A percentile compares a stretch with the other conserved stretches of the same genome.
These are phyloP conservation scores for Lathronympha strigana DNA, from an alignment of 2,888 invertebrate species.

Conservation along the genomic window DNA sequence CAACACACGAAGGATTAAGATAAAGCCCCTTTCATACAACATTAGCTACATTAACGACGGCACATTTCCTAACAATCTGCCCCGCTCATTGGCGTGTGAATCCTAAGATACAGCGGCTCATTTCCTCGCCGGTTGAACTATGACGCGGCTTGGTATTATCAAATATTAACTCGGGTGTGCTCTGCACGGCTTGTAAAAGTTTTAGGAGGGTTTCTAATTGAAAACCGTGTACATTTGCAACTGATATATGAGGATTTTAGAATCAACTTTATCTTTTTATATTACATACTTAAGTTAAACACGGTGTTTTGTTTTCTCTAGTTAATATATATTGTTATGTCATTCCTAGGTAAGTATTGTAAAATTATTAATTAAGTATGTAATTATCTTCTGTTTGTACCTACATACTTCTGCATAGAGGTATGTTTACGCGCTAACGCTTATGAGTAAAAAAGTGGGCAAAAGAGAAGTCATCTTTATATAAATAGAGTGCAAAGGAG, in stretches of 20 bases:
- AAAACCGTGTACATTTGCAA: background rate
- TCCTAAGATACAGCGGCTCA: constrained; percentile 83
- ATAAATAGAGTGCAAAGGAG: no score
- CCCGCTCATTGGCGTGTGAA: constrained; percentile 79
- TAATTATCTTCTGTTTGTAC: no score
- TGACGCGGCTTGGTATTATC: constrained; percentile 42
- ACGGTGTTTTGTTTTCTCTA: no score
- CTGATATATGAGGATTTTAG: background rate
- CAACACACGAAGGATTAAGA: constrained; percentile 68
- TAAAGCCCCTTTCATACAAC: constrained; percentile 82
- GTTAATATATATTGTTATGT: no score
- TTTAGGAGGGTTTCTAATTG: constrained; percentile 19
- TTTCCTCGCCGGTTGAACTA: constrained; percentile 71
- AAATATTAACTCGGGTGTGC: constrained; percentile 44
- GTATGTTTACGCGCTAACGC: no score
- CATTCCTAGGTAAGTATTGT: no score
- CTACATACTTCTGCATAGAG: no score
- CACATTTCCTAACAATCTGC: constrained; percentile 83
- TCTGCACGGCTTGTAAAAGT: constrained; percentile 13
- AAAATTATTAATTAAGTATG: no score
- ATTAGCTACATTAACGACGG: constrained; percentile 82
- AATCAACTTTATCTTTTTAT: no score
- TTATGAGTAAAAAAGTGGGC: no score
- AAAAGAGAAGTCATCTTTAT: no score
- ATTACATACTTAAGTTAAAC: no score